Conservation (phyloP, 2,113 vertebrate genomes). For the Acanthisitta chloris region DNA sequence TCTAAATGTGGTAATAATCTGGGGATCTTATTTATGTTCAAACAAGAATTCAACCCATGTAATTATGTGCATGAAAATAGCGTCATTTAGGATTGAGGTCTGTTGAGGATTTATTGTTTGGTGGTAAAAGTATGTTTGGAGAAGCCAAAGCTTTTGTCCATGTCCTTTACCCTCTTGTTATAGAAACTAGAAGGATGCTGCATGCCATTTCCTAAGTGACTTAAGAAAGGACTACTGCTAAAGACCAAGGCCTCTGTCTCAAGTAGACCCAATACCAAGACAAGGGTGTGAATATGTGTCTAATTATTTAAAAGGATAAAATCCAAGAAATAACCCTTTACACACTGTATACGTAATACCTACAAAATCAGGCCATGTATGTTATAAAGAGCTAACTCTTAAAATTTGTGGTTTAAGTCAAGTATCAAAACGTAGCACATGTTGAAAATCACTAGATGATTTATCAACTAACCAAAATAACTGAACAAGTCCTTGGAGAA, state of each 20-base stretch:
- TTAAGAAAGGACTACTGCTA: background rate
- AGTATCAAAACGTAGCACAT: background rate
- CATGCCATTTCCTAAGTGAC: background rate
- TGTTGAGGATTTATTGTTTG: background rate
- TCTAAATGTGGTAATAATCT: background rate
- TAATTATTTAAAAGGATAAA: background rate
- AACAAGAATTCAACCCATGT: background rate
- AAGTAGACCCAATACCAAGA: background rate
- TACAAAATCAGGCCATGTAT: background rate
- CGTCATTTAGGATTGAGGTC: background rate
- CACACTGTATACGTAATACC: background rate
- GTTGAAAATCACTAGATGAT: conserved; percentile 36
- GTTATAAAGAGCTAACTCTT: background rate
- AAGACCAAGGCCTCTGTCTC: background rate
- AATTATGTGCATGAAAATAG: background rate
- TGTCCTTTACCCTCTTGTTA: background rate
- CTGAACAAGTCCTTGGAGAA: conserved; percentile 12
- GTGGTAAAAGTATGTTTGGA: background rate
- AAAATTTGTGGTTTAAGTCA: background rate
- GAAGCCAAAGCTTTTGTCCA: background rate
- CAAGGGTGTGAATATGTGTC: background rate
- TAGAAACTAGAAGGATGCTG: background rate
- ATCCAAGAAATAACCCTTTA: background rate
- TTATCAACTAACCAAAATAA: conserved; percentile 13
- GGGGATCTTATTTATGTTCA: background rate